phyloP scores from a whole-genome alignment of 2,888 invertebrate species.

The Mythimna vitellina region DNA sequence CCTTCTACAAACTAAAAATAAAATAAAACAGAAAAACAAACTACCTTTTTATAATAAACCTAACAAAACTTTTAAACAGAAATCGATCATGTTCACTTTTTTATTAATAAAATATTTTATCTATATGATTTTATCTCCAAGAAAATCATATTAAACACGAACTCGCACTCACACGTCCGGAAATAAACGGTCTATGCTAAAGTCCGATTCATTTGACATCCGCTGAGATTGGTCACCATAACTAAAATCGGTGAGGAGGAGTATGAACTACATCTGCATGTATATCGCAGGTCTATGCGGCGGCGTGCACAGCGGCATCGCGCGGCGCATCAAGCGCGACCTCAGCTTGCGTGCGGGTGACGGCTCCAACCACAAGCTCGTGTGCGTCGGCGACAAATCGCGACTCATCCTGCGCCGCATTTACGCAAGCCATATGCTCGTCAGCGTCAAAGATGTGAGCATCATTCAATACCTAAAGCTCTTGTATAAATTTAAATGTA shows the following conservation, averaged over 20 bases:
- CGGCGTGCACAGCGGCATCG: conserved; percentile 93
- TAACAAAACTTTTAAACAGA: too few relatives aligned
- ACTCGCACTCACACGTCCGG: too few relatives aligned
- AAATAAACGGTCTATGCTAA: too few relatives aligned
- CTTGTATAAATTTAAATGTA: not conserved
- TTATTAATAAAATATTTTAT: too few relatives aligned
- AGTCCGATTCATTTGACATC: too few relatives aligned
- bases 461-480: not conserved
- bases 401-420: conserved; percentile 89
- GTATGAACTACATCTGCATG: not conserved
- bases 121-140: too few relatives aligned
- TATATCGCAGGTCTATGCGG: conserved; percentile 92
- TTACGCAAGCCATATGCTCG: conserved; percentile 88
- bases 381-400: conserved; percentile 94
- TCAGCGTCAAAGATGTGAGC: conserved; percentile 91
- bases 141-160: too few relatives aligned
- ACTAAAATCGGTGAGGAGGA: not conserved
- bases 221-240: not conserved
- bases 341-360: conserved; percentile 75
- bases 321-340: conserved; percentile 90
- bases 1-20: too few relatives aligned
- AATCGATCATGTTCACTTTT: too few relatives aligned
- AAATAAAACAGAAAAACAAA: too few relatives aligned
- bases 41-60: too few relatives aligned
- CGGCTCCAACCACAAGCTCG: conserved; percentile 87